phyloP scores from a whole-genome alignment of 2,113 vertebrate species.

The Coracopsis vasa region DNA sequence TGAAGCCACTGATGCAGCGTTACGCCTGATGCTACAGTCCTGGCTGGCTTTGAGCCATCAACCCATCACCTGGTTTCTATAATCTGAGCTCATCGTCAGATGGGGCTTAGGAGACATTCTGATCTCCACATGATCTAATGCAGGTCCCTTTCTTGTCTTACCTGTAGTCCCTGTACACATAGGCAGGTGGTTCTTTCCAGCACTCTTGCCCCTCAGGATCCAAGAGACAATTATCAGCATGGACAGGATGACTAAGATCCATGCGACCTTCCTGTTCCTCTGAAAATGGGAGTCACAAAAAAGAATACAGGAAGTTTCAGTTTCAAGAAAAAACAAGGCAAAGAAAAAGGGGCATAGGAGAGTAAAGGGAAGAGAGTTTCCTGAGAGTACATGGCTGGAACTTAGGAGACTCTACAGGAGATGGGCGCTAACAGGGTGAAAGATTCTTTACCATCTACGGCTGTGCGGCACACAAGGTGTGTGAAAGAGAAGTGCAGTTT shows the following conservation, averaged over 20 bases:
- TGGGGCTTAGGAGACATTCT: neutral
- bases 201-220: slow-evolving; percentile 91
- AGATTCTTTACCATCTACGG: slow-evolving; percentile 80
- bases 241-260: slow-evolving; percentile 94
- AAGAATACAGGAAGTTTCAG: neutral
- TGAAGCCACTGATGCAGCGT: neutral
- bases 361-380: neutral
- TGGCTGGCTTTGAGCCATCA: neutral
- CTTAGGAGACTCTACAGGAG: neutral
- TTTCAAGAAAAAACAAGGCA: neutral
- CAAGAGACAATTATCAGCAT: slow-evolving; percentile 94
- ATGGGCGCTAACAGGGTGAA: neutral
- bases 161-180: slow-evolving; percentile 93
- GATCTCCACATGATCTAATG: neutral
- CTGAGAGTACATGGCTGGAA: neutral
- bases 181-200: slow-evolving; percentile 93
- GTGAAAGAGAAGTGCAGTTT: slow-evolving; percentile 88
- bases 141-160: slow-evolving; percentile 31
- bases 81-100: neutral
- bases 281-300: slow-evolving; percentile 30
- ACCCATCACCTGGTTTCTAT: neutral
- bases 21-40: neutral
- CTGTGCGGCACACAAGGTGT: slow-evolving; percentile 92
- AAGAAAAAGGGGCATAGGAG: neutral
- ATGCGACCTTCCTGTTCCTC: slow-evolving; percentile 88